These are phyloP conservation scores for Prionailurus bengalensis DNA, from an alignment of 2,113 vertebrate genomes.

Conservation along the genomic window DNA sequence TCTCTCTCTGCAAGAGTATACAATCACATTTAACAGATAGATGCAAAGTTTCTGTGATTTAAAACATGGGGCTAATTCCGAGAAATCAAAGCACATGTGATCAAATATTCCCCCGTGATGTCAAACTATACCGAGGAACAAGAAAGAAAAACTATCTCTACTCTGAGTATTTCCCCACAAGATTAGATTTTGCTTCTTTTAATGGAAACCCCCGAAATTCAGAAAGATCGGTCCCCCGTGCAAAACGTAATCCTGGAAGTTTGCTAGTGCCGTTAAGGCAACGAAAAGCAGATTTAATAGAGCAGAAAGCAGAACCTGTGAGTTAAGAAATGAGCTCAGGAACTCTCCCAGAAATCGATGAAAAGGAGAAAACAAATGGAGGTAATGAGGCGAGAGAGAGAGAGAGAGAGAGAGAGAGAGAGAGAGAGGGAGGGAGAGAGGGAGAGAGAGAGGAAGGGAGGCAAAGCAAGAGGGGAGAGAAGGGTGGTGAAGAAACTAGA, in stretches of 20 bases:
- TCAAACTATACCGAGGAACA: background rate
- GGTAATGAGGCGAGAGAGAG: no score
- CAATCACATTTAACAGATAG: no score
- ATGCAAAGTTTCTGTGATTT: background rate
- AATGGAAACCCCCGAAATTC: background rate
- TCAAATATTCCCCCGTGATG: background rate
- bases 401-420: no score
- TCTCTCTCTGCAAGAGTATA: background rate
- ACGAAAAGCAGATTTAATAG: background rate
- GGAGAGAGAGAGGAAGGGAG: no score
- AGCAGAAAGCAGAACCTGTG: background rate
- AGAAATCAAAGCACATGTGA: background rate
- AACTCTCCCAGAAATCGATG: background rate
- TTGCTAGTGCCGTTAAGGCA: background rate
- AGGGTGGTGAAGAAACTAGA: background rate
- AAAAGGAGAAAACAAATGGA: background rate
- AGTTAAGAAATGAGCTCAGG: background rate
- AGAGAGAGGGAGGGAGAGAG: no score
- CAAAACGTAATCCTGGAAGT: background rate
- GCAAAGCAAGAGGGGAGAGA: no score
- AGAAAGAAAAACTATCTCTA: background rate
- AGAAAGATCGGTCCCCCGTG: background rate
- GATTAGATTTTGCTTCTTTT: background rate
- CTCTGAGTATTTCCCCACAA: background rate
- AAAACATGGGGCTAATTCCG: background rate